Conservation (phyloP, 2,113 vertebrate genomes). For the Apodemus speciosus region DNA sequence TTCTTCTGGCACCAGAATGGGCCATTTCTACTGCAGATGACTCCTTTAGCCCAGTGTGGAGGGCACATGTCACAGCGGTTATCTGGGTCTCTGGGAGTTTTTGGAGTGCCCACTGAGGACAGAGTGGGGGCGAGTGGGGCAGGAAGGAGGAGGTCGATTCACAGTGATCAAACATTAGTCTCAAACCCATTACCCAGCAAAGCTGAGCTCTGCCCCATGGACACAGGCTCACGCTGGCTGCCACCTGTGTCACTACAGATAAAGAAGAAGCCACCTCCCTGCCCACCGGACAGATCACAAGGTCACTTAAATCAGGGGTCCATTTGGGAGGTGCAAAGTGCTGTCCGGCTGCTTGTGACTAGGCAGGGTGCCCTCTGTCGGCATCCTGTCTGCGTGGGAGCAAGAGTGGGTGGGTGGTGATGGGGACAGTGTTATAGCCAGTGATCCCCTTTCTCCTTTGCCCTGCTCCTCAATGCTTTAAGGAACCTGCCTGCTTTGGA, state of each 20-base stretch:
- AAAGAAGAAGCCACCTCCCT: constrained; percentile 29
- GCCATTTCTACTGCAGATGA: neutral
- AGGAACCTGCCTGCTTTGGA: constrained; percentile 25
- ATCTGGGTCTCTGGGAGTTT: neutral
- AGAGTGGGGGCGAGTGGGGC: neutral
- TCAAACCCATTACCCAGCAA: constrained; percentile 10
- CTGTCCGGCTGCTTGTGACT: neutral
- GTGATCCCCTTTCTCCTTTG: neutral
- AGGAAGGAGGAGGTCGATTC: constrained; percentile 30
- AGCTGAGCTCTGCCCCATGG: neutral
- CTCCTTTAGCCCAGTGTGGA: neutral
- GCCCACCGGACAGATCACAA: constrained; percentile 13
- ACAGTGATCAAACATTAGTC: constrained; percentile 73
- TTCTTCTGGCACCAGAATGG: accelerated
- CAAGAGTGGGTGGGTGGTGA: neutral
- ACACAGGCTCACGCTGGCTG: constrained; percentile 15
- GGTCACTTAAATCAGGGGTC: constrained; percentile 72
- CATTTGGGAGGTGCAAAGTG: neutral
- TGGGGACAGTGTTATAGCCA: neutral
- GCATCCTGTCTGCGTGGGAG: neutral
- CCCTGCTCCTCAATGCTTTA: neutral
- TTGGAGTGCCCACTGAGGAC: neutral
- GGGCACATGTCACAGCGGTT: neutral
- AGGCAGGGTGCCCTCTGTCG: neutral
- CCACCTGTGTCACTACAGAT: constrained; percentile 51